Conservation (phyloP, 2,888 invertebrate species). For the Drosophila tanythrix region DNA sequence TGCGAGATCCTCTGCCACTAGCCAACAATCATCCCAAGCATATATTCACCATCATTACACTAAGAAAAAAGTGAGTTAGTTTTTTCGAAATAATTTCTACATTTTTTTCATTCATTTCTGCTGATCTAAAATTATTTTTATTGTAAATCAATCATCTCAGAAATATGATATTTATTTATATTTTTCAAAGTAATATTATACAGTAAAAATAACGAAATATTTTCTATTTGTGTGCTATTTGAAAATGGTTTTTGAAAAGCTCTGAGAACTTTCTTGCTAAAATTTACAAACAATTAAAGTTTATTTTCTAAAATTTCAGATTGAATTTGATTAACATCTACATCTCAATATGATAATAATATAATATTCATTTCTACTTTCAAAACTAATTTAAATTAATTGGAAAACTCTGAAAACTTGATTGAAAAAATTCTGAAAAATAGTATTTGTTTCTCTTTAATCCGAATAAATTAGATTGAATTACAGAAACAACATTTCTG, state of each 20-base stretch:
- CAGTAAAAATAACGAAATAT: neutral
- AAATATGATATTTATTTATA: neutral
- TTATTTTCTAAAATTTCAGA: fast-evolving
- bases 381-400: neutral
- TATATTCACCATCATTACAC: slow-evolving; percentile 8
- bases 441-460: neutral
- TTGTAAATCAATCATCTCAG: neutral
- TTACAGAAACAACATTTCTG: neutral
- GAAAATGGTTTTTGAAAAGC: neutral
- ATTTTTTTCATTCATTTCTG: neutral
- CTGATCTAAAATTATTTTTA: neutral
- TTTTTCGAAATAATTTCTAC: neutral
- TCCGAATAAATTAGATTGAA: neutral
- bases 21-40: slow-evolving; percentile 6
- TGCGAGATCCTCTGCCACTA: slow-evolving; percentile 25
- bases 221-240: neutral
- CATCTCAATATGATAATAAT: neutral
- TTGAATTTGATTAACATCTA: neutral
- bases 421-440: neutral
- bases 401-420: neutral
- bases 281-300: neutral
- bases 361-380: neutral
- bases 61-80: neutral
- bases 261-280: neutral
- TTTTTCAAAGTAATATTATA: neutral